Percentiles rank a stretch among this genome's conserved stretches.
phyloP scores from a whole-genome alignment of 2,888 invertebrate genomes.

The Microplitis deprimator region DNA sequence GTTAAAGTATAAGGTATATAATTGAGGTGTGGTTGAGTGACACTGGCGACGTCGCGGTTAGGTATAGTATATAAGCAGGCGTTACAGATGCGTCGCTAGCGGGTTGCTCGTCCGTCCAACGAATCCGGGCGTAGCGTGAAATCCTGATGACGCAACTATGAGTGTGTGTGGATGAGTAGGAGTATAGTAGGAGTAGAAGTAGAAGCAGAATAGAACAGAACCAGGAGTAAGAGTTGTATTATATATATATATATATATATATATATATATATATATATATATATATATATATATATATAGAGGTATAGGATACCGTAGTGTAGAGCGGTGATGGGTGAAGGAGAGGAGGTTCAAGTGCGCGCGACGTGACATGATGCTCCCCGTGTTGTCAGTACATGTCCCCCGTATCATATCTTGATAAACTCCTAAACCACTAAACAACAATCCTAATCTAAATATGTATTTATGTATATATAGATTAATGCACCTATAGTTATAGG shows the following conservation, averaged over 20 bases:
- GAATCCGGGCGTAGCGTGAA: constrained; percentile 59
- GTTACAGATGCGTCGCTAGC: constrained; percentile 45
- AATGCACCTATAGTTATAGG: no score
- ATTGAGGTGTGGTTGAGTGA: constrained; percentile 38
- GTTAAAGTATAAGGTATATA: constrained; percentile 30
- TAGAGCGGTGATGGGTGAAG: neutral
- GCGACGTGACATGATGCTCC: constrained; percentile 55
- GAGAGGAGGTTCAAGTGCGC: constrained; percentile 48
- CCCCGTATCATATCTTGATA: neutral
- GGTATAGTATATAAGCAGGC: constrained; percentile 30
- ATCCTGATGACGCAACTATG: constrained; percentile 60
- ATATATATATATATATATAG: no score
- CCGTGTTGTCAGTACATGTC: constrained; percentile 7
- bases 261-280: no score
- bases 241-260: no score
- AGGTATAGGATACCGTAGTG: no score
- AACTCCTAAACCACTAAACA: constrained; percentile 1
- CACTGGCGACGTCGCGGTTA: constrained; percentile 42
- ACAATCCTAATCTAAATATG: neutral
- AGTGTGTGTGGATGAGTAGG: neutral
- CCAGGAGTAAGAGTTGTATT: neutral
- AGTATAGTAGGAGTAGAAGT: neutral
- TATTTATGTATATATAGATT: neutral
- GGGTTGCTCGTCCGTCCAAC: constrained; percentile 45
- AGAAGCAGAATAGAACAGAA: neutral